phyloP scores from a whole-genome alignment of 2,797 vertebrate species.

The Platalea minor region DNA sequence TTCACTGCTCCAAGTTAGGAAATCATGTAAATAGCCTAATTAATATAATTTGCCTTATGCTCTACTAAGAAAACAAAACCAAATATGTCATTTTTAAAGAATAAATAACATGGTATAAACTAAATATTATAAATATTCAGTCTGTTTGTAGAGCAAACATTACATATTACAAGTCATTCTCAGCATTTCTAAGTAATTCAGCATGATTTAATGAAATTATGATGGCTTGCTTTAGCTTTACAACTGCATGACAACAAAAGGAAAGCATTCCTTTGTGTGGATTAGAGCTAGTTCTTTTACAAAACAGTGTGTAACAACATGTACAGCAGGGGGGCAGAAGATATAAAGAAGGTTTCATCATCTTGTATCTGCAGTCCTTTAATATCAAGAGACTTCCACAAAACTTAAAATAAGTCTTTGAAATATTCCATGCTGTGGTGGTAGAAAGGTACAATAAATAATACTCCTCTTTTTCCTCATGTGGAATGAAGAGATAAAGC shows the following conservation, averaged over 20 bases:
- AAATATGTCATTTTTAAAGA: conserved; percentile 76
- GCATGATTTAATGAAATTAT: conserved; percentile 65
- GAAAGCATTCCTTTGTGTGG: conserved; percentile 52
- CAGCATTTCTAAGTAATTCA: conserved; percentile 58
- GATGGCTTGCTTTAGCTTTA: conserved; percentile 57
- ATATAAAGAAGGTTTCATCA: conserved; percentile 50
- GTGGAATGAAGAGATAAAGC: conserved; percentile 73
- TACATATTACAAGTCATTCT: conserved; percentile 23
- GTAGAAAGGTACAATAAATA: conserved; percentile 72
- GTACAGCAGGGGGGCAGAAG: conserved; percentile 32
- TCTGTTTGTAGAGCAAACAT: conserved; percentile 68
- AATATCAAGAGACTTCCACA: conserved; percentile 64
- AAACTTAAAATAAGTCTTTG: conserved; percentile 72
- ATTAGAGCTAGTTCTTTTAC: conserved; percentile 45
- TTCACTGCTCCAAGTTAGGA: conserved; percentile 76
- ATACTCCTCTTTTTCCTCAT: conserved; percentile 64
- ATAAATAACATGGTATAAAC: conserved; percentile 67
- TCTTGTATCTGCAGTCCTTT: conserved; percentile 63
- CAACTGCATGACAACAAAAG: conserved; percentile 43
- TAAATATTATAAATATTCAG: conserved; percentile 73
- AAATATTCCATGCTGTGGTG: conserved; percentile 60
- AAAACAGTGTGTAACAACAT: conserved; percentile 10
- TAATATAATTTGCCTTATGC: conserved; percentile 81
- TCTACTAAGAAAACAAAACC: conserved; percentile 78
- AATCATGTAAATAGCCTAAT: conserved; percentile 84